Percentiles rank a stretch among this genome's conserved stretches.
These are phyloP conservation scores for Cotesia glomerata DNA, from an alignment of 1,140 invertebrate species.

Conservation along the genomic window DNA sequence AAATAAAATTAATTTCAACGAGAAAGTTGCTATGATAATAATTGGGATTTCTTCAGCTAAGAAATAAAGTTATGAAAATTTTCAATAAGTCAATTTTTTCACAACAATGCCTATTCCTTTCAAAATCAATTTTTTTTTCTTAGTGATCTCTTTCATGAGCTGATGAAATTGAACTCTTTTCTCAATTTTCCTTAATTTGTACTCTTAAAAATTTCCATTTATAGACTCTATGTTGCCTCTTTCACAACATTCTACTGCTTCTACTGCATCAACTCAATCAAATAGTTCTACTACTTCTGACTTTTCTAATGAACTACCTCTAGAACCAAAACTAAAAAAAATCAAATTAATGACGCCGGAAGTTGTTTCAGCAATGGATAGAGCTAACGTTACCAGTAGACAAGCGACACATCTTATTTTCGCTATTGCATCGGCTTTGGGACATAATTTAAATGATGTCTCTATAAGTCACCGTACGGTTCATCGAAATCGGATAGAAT, in stretches of 20 bases:
- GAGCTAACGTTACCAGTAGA: conserved; percentile 1
- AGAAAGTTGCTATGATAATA: too few species aligned
- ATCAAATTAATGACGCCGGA: conserved; percentile 12
- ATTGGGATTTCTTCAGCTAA: too few species aligned
- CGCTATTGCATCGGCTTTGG: background rate
- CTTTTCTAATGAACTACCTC: background rate
- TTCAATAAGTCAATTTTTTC: too few species aligned
- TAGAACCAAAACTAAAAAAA: background rate
- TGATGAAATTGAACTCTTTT: too few species aligned
- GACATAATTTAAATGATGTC: conserved; percentile 11
- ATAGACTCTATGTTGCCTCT: background rate
- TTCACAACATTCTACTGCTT: background rate
- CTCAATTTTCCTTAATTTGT: background rate
- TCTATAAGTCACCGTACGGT: conserved; percentile 14
- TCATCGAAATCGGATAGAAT: conserved; percentile 7
- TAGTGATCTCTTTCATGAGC: too few species aligned
- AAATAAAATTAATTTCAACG: too few species aligned
- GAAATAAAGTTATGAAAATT: too few species aligned
- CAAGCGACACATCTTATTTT: background rate
- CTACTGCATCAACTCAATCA: background rate
- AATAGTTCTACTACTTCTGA: background rate
- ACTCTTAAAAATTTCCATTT: background rate
- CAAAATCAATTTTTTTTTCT: too few species aligned
- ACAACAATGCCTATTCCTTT: too few species aligned
- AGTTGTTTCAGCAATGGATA: conserved; percentile 17